Percentiles rank a stretch among this genome's conserved stretches.
Evolutionary conservation across 2,888 invertebrate genomes (phyloP).

Genomic region (Antheraea assamensis): DNA sequence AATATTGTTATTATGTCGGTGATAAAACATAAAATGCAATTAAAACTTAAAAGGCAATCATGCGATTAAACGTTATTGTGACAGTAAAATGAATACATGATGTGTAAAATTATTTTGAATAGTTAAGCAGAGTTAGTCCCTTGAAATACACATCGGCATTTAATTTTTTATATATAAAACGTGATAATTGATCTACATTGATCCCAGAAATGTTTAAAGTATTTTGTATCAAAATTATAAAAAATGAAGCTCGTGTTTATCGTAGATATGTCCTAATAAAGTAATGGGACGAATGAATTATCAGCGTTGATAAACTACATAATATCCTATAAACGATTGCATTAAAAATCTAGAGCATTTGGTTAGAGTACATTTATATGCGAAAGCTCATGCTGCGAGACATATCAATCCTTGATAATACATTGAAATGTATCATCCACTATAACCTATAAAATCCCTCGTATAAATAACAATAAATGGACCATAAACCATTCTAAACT

Average conservation of each 20-base stretch:
- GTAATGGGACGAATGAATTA: neutral
- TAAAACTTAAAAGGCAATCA: neutral
- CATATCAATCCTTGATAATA: conserved; percentile 27
- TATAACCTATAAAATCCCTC: neutral
- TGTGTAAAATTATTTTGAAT: neutral
- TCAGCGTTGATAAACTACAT: neutral
- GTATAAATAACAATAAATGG: neutral
- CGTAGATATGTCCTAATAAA: neutral
- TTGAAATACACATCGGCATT: conserved; percentile 24
- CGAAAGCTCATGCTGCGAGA: conserved; percentile 63
- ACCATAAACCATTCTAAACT: neutral
- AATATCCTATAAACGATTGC: neutral
- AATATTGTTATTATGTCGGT: neutral
- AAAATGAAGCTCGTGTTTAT: neutral
- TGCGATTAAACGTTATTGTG: conserved; percentile 2
- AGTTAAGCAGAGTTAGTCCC: neutral
- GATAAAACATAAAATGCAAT: neutral
- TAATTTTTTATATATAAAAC: neutral
- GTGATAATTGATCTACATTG: neutral
- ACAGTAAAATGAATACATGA: conserved; percentile 1
- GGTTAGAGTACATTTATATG: conserved; percentile 46
- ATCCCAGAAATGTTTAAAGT: neutral
- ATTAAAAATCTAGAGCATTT: conserved; percentile 1
- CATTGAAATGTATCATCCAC: neutral
- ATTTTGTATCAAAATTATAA: neutral